Evolutionary conservation across 2,888 invertebrate genomes (phyloP), one percentile per base, ranked within the genome.

Genomic region (Drosophila sordidula): DNA sequence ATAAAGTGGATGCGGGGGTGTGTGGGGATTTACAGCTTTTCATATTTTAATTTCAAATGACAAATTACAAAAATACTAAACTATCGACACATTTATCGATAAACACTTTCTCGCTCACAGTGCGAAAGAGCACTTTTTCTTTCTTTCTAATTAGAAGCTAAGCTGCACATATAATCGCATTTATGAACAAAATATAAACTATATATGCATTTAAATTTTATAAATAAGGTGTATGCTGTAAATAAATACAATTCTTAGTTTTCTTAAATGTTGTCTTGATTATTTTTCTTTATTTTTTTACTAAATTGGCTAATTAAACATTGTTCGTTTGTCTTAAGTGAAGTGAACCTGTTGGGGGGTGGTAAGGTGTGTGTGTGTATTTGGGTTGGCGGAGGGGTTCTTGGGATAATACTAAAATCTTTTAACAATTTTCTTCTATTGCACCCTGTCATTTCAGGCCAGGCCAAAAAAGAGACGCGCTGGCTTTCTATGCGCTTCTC

Each of bases 51-150:
- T 29, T 29, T 29, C 29, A 29, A 29, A 29, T 29, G 29, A 29
- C 29, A 29, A 8, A 41, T 61, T 78, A 75, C 47, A 80, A 78
- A 80, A 80, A 84, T 70, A 75, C 62, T 62, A 59, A 51, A 41
- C 44, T 36, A 49, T 49, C 46, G 52, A 50, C 36, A 22, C 5
- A 4, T 22, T 26, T 34, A 36, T 58, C 42, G 58, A 65, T 65
- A 25, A 14, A 54, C 41, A 47, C 14, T 42, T 52, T 64, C 46
- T 65, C 46, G 39, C 50, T 44, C 14, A n/a, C n/a, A n/a, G n/a
- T n/a, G n/a, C n/a, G n/a, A n/a, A n/a, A n/a, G n/a, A n/a, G n/a
- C n/a, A n/a, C 29, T 29, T 6, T 47, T 9, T 38, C 16, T 58
- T 9, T 22, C 34, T 29, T 64, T 52, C 36, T 63, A 12, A 26